A percentile compares a stretch with the other conserved stretches of the same genome.
Evolutionary conservation across 2,797 vertebrate genomes (phyloP).

Genomic region (Silurus lanzhouensis): DNA sequence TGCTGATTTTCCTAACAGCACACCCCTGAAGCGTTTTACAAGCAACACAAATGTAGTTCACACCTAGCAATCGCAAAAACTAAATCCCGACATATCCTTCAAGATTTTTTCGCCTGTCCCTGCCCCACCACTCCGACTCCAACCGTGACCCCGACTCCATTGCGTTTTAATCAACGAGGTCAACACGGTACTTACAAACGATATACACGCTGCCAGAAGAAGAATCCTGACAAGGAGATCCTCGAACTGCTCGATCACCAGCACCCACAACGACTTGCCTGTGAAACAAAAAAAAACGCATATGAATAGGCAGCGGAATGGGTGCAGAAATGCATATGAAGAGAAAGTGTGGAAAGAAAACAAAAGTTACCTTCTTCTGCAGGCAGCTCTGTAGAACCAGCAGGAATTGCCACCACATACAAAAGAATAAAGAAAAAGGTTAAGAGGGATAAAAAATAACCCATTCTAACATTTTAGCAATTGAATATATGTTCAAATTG

Average conservation of each 20-base stretch:
- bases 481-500: no score
- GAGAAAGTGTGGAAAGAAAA: background rate
- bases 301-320: conserved; percentile 11
- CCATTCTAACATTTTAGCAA: no score
- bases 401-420: conserved; percentile 59
- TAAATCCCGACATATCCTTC: background rate
- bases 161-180: no score
- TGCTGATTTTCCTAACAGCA: background rate
- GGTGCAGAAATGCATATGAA: background rate
- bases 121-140: no score
- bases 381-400: conserved; percentile 83
- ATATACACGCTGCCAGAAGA: conserved; percentile 97
- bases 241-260: conserved; percentile 98
- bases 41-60: background rate
- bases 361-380: conserved; percentile 89
- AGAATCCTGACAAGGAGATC: conserved; percentile 98
- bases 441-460: conserved; percentile 25
- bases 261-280: conserved; percentile 96
- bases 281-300: conserved; percentile 53
- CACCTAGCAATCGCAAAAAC: background rate
- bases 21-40: background rate
- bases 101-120: no score
- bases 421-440: conserved; percentile 10
- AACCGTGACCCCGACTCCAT: no score
- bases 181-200: conserved; percentile 89